A percentile compares a stretch with the other conserved stretches of the same genome.
phyloP scores from a whole-genome alignment of 2,888 invertebrate species.

The Lamellibrachia satsuma region DNA sequence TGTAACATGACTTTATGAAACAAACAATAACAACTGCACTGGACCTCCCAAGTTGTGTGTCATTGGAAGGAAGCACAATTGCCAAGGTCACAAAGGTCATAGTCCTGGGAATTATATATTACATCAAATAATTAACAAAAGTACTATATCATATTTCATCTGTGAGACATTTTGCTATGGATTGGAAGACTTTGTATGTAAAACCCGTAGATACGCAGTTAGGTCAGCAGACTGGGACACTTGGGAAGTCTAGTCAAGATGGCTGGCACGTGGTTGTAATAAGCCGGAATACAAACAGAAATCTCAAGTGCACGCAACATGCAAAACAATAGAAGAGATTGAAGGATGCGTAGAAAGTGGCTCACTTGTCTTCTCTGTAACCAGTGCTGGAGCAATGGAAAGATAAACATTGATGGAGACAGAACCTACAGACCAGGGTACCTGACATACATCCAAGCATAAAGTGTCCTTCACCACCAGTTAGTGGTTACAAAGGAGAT shows the following conservation, averaged over 20 bases:
- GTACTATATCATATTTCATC: too few relatives aligned
- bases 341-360: not conserved
- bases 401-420: not conserved
- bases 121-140: too few relatives aligned
- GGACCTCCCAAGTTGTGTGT: too few relatives aligned
- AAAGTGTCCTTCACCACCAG: not conserved
- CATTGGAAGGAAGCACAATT: too few relatives aligned
- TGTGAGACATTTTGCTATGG: too few relatives aligned
- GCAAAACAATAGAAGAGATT: not conserved
- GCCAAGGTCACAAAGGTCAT: too few relatives aligned
- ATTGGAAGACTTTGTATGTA: too few relatives aligned
- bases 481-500: not conserved
- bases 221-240: not conserved
- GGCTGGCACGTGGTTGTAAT: not conserved
- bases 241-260: not conserved
- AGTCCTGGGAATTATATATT: too few relatives aligned
- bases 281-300: not conserved
- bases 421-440: not conserved
- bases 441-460: not conserved
- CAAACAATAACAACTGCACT: too few relatives aligned
- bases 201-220: not conserved
- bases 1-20: too few relatives aligned
- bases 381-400: not conserved
- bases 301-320: slow-evolving; percentile 9
- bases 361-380: not conserved